Base-by-base conservation (phyloP, 2,113 vertebrate genomes). In the Riparia riparia region DNA sequence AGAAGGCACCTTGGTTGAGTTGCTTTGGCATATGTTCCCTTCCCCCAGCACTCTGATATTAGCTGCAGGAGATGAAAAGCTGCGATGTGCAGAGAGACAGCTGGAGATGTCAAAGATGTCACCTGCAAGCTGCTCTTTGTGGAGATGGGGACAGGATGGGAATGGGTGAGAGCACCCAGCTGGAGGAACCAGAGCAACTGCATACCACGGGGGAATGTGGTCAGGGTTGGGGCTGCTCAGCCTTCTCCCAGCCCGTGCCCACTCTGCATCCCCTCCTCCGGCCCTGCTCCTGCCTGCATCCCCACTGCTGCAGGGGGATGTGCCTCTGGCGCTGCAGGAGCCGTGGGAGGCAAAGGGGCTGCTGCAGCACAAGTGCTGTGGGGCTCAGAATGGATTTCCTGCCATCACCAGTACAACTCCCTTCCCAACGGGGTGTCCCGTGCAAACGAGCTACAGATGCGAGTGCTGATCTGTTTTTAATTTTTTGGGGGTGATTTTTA, bases 31-130 rank as follows among this genome's bases (percentile, higher is more conserved):
- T 51, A 34, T 72, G 72, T 68, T 80, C 90, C 92, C 92, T 77
- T 96, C 95, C 80, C 86, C 92, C 92, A 51, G 26, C 8, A 0
- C 72, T 51, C 45, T 72, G 63, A 68, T 77, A n/a, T 94, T 73
- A 86, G 63, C 87, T 89, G 86, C 74, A 65, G 76, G 71, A 86
- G 86, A 93, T 88, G 34, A 96, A 88, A 94, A 96, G 89, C 79
- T 8, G 45, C 3, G 0, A 56, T 15, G 54, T 73, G 72, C 56
- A 82, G 61, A 63, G 73, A 85, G 70, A 41, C 69, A 94, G 89
- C 65, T 63, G 78, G 81, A 91, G 50, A 69, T 91, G 93, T 93
- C 90, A 91, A 15, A 77, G 64, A 66, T 96, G 90, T 89, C 92
- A 91, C 87, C 87, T 81, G 72, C 84, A 69, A 86, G 69, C 72